These are phyloP conservation scores for Machimus atricapillus DNA, from an alignment of 2,888 invertebrate species.

Conservation along the genomic window DNA sequence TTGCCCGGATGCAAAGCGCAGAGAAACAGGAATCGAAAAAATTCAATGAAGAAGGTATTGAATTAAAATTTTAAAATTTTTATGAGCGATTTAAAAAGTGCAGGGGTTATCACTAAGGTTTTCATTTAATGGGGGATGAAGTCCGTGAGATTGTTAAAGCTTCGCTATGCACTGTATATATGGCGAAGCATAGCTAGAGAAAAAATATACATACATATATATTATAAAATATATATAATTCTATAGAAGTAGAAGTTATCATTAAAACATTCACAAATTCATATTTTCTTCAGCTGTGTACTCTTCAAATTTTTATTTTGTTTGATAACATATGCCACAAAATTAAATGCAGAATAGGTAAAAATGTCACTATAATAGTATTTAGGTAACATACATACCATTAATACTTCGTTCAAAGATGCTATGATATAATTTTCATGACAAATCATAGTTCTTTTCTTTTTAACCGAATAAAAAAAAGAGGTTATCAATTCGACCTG, in stretches of 20 bases:
- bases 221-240: too few species aligned
- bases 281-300: background rate
- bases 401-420: too few species aligned
- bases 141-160: background rate
- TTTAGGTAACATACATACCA: too few species aligned
- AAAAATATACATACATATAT: background rate
- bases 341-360: background rate
- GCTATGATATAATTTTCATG: background rate
- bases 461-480: too few species aligned
- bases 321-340: too few species aligned
- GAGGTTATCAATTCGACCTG: too few species aligned
- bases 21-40: conserved; percentile 55
- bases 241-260: background rate
- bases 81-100: background rate
- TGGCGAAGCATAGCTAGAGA: background rate
- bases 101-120: background rate
- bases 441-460: background rate
- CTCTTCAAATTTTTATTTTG: background rate
- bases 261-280: background rate
- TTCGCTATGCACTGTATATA: background rate
- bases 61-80: background rate
- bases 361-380: background rate
- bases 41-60: conserved; percentile 55
- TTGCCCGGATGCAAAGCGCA: conserved; percentile 64
- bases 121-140: background rate